Conservation (phyloP, 2,888 invertebrate genomes). For the Epistrophe grossulariae region DNA sequence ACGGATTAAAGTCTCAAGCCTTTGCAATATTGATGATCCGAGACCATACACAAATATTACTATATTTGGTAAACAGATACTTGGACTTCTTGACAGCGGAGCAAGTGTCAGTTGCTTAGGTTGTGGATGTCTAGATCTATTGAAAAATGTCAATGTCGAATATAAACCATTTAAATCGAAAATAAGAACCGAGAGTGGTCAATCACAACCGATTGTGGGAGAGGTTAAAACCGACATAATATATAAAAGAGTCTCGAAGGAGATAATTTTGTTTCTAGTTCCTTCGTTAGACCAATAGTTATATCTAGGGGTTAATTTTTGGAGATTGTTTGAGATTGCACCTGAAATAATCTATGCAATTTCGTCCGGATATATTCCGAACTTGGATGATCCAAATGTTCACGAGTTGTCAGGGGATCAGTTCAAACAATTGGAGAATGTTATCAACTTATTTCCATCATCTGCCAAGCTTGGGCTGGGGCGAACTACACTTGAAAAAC, state of each 20-base stretch:
- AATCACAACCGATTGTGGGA: neutral
- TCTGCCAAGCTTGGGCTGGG: neutral
- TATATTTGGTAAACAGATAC: neutral
- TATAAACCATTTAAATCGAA: neutral
- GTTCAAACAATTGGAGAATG: neutral
- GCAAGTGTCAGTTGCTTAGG: too few relatives aligned
- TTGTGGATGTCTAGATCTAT: neutral
- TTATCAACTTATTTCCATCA: neutral
- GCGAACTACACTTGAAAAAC: neutral
- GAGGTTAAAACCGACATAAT: neutral
- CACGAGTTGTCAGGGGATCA: neutral
- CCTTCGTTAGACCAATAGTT: slow-evolving; percentile 4
- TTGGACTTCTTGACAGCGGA: neutral
- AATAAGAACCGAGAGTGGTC: neutral
- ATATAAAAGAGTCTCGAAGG: neutral
- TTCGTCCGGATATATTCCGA: neutral
- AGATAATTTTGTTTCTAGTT: neutral
- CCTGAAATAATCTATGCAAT: neutral
- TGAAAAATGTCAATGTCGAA: neutral
- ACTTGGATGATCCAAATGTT: neutral
- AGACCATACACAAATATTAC: neutral
- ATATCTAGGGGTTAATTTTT: slow-evolving; percentile 1
- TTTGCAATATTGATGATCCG: too few relatives aligned
- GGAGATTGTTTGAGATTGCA: neutral
- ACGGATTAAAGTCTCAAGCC: too few relatives aligned